A percentile compares a stretch with the other conserved stretches of the same genome.
Evolutionary conservation across 92 coral and sea anemone genomes (phyloP).

Genomic region (Palythoa caribaeorum): DNA sequence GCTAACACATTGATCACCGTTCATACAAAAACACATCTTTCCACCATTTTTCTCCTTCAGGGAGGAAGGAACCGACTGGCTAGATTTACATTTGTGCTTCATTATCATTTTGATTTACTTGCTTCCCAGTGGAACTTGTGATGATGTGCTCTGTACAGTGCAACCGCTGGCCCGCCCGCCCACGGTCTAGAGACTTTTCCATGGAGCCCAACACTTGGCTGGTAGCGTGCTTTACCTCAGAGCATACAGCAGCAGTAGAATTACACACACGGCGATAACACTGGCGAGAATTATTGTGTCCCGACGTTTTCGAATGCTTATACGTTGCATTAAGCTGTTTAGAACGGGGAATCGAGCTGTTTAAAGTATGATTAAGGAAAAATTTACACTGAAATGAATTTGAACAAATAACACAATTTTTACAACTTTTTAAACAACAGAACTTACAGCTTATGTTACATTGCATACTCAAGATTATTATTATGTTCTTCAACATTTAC

Average conservation of each 20-base stretch:
- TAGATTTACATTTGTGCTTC: too few relatives aligned
- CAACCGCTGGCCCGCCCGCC: neutral
- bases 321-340: slow-evolving; percentile 95
- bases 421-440: too few relatives aligned
- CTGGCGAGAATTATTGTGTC: slow-evolving; percentile 95
- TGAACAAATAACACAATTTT: neutral
- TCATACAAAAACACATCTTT: too few relatives aligned
- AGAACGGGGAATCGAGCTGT: slow-evolving; percentile 93
- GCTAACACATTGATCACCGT: too few relatives aligned
- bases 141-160: neutral
- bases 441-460: too few relatives aligned
- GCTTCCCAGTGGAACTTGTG: too few relatives aligned
- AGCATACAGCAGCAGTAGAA: slow-evolving; percentile 91
- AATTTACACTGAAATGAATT: neutral
- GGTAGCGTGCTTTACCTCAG: slow-evolving; percentile 57
- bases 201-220: neutral
- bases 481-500: too few relatives aligned
- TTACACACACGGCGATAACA: slow-evolving; percentile 91
- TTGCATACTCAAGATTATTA: too few relatives aligned
- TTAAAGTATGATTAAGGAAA: slow-evolving; percentile 54
- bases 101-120: too few relatives aligned
- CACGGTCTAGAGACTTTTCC: neutral
- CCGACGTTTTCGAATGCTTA: slow-evolving; percentile 91
- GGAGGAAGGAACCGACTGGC: too few relatives aligned
- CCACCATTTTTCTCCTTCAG: too few relatives aligned